Conservation (phyloP, 2,888 invertebrate species). For the Pachycephus smyrnensis region DNA sequence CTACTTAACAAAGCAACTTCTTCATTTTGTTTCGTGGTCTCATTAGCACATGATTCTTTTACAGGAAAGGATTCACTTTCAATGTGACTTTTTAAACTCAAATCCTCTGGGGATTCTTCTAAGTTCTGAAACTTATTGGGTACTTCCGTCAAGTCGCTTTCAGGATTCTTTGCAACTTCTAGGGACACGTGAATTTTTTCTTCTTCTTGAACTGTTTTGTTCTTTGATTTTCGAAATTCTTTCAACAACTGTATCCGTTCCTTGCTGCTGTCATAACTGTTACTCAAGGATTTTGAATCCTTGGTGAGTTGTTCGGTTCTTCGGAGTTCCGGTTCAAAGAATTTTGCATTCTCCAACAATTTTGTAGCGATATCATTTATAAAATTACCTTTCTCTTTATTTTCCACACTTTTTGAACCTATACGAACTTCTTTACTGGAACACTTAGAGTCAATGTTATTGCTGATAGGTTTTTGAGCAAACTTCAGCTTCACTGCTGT, state of each 20-base stretch:
- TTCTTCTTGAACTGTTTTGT: neutral
- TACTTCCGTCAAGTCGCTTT: neutral
- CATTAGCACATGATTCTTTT: neutral
- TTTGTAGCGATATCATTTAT: constrained; percentile 22
- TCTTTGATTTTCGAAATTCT: constrained; percentile 37
- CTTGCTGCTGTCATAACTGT: constrained; percentile 23
- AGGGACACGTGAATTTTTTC: neutral
- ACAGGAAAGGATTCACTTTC: neutral
- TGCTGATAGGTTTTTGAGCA: neutral
- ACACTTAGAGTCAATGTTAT: neutral
- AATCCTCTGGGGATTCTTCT: neutral
- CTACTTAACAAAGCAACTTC: neutral
- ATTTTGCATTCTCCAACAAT: constrained; percentile 19
- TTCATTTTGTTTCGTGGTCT: neutral
- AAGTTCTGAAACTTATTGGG: neutral
- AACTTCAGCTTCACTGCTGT: neutral
- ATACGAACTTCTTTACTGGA: neutral
- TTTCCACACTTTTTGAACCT: constrained; percentile 8
- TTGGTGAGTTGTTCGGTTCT: constrained; percentile 3
- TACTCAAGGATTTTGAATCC: constrained; percentile 16
- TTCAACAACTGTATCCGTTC: constrained; percentile 39
- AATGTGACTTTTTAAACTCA: neutral
- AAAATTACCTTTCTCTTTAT: constrained; percentile 17
- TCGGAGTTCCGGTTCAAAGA: constrained; percentile 12
- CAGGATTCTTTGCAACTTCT: neutral